Evolutionary conservation across 2,113 vertebrate genomes (phyloP).

Genomic region (Bubo scandiacus): DNA sequence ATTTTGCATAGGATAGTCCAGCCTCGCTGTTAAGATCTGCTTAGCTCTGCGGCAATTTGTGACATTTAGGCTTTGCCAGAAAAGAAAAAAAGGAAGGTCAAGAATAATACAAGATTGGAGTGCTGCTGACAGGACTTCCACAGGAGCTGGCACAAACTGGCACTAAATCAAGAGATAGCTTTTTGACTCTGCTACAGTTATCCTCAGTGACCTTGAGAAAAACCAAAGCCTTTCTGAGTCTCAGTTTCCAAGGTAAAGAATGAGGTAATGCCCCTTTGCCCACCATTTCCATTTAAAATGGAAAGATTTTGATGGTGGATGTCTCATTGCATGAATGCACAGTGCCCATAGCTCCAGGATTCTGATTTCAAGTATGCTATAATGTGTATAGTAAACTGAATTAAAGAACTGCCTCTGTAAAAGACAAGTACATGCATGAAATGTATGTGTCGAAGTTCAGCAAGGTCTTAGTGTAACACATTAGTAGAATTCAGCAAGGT

Average conservation of each 20-base stretch:
- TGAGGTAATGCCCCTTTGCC: neutral
- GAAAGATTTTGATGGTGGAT: neutral
- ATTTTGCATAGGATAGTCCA: neutral
- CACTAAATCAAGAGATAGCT: neutral
- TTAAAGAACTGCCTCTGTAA: neutral
- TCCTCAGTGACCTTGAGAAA: neutral
- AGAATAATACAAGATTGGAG: neutral
- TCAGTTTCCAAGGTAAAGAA: neutral
- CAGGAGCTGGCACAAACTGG: neutral
- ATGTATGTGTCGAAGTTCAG: neutral
- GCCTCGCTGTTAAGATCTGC: neutral
- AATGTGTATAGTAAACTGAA: neutral
- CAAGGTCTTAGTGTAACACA: neutral
- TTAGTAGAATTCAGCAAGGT: neutral
- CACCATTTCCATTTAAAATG: neutral
- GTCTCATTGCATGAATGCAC: neutral
- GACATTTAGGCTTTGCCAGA: constrained; percentile 6
- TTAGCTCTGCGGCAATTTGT: neutral
- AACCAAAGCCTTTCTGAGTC: neutral
- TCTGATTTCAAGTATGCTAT: neutral
- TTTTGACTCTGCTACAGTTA: neutral
- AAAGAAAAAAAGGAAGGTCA: neutral
- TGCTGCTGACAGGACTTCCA: neutral
- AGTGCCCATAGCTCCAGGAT: neutral
- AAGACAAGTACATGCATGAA: neutral